A percentile compares a stretch with the other conserved stretches of the same genome.
Conservation (phyloP, 2,113 vertebrate species). For the Phoenicopterus ruber region DNA sequence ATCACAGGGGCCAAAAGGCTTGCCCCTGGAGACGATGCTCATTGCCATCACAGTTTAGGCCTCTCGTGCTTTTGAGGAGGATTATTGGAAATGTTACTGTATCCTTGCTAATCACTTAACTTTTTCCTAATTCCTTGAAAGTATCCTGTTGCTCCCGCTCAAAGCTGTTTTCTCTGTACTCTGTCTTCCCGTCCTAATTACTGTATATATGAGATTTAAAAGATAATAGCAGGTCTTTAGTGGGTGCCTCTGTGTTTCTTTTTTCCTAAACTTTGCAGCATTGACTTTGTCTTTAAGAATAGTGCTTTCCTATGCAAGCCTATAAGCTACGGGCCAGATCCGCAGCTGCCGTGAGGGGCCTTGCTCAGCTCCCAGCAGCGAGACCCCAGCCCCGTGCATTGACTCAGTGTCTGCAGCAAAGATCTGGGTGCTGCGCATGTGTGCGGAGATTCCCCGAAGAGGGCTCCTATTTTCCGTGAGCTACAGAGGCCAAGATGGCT, state of each 20-base stretch:
- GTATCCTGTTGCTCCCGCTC: background rate
- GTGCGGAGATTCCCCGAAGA: background rate
- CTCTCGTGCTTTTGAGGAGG: background rate
- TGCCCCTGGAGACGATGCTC: background rate
- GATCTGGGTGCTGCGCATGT: background rate
- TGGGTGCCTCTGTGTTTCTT: background rate
- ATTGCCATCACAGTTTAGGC: background rate
- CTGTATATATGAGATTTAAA: background rate
- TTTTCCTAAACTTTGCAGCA: background rate
- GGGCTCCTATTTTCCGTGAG: background rate
- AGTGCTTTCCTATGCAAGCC: background rate
- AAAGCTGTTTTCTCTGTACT: background rate
- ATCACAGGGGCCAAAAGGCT: background rate
- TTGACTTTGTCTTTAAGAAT: background rate
- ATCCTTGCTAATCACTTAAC: background rate
- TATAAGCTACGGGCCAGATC: background rate
- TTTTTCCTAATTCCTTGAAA: background rate
- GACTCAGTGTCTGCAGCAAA: fast-evolving
- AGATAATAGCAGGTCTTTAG: background rate
- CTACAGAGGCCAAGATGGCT: background rate
- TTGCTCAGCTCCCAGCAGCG: background rate
- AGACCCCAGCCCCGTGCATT: background rate
- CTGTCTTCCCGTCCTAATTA: background rate
- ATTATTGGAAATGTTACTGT: background rate
- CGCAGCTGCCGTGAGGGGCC: background rate